Percentiles rank a stretch among this genome's conserved stretches.
These are phyloP conservation scores for Epizoanthus fatuus DNA, from an alignment of 92 coral and sea anemone genomes.

Conservation along the genomic window DNA sequence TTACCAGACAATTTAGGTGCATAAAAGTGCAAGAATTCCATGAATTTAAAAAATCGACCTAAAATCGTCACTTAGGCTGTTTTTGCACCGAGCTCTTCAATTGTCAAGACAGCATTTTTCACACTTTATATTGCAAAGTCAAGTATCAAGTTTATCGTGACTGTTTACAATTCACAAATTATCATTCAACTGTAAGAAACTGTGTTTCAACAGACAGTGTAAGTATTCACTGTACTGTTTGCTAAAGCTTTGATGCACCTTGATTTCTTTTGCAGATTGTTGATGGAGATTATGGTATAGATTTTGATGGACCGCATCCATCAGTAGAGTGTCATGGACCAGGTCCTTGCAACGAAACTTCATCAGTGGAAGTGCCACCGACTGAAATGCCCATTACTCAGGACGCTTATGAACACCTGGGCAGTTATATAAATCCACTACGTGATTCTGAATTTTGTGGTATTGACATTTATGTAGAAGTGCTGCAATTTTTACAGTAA, in stretches of 20 bases:
- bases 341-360: slow-evolving; percentile 28
- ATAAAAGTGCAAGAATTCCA: no score
- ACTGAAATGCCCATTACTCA: slow-evolving; percentile 46
- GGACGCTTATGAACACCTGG: slow-evolving; percentile 42
- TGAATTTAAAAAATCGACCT: no score
- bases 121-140: no score
- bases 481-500: slow-evolving; percentile 12
- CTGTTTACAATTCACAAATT: no score
- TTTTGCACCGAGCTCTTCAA: no score
- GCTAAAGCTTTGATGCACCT: not conserved
- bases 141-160: no score
- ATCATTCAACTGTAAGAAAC: no score
- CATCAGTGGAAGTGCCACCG: slow-evolving; percentile 56
- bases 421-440: slow-evolving; percentile 49
- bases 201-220: no score
- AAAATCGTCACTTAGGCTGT: no score
- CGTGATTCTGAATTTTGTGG: slow-evolving; percentile 55
- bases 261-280: slow-evolving; percentile 41
- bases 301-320: slow-evolving; percentile 46
- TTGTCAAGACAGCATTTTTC: no score
- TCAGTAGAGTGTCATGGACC: slow-evolving; percentile 57
- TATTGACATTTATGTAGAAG: slow-evolving; percentile 58
- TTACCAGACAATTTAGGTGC: no score
- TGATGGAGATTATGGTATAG: slow-evolving; percentile 52
- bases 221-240: no score